A percentile compares a stretch with the other conserved stretches of the same genome.
Conservation (phyloP, 1,140 invertebrate genomes). For the Meteorus sp. region DNA sequence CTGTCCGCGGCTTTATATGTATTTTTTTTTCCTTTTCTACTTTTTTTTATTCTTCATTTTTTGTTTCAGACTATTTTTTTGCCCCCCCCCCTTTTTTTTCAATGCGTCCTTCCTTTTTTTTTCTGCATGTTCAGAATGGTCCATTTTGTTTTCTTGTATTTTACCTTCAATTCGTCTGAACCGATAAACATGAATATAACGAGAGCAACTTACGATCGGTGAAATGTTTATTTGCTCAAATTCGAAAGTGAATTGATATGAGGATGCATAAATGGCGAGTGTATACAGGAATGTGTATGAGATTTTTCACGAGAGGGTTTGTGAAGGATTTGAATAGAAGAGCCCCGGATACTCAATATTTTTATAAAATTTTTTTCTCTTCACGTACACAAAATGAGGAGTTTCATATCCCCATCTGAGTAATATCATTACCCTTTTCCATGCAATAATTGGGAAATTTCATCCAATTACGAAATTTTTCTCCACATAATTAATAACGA, state of each 20-base stretch:
- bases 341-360: no score
- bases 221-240: constrained; percentile 13
- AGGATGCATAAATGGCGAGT: no score
- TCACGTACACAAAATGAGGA: no score
- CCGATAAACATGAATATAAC: constrained; percentile 18
- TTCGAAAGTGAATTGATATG: constrained; percentile 16
- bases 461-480: no score
- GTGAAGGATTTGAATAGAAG: no score
- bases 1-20: constrained; percentile 23
- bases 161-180: constrained; percentile 25
- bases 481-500: no score
- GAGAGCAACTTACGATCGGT: background rate
- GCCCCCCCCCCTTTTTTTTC: constrained; percentile 18
- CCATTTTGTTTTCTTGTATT: constrained; percentile 12
- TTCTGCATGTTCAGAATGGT: constrained; percentile 14
- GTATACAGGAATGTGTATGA: no score
- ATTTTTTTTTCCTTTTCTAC: constrained; percentile 19
- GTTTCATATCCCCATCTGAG: no score
- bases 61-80: constrained; percentile 10
- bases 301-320: no score
- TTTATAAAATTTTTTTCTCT: no score
- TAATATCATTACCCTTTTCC: no score
- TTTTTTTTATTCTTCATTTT: constrained; percentile 20
- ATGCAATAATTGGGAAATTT: no score
- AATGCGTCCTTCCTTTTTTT: constrained; percentile 28